Percentiles rank a stretch among this genome's conserved stretches.
phyloP scores from a whole-genome alignment of 2,888 invertebrate genomes.

The Drosophila bunnanda region DNA sequence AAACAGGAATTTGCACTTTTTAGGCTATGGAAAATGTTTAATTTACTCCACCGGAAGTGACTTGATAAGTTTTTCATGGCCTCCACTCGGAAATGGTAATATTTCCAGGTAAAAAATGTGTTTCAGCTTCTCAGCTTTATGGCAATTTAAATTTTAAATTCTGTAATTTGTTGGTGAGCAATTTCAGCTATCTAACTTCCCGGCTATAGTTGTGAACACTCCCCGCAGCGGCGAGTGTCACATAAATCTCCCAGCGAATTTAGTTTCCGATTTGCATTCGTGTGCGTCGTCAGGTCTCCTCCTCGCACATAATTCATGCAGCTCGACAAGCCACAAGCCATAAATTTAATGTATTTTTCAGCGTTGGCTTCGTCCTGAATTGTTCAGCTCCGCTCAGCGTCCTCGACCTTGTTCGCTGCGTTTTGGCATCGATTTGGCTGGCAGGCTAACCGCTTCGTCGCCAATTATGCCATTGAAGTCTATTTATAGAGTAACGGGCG shows the following conservation, averaged over 20 bases:
- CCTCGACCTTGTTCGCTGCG: conserved; percentile 71
- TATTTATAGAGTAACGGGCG: conserved; percentile 54
- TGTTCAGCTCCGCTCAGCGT: conserved; percentile 34
- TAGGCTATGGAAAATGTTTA: conserved; percentile 23
- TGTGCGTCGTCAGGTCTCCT: conserved; percentile 40
- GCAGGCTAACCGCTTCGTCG: conserved; percentile 50
- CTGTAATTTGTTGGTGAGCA: conserved; percentile 2
- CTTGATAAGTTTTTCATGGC: conserved; percentile 32
- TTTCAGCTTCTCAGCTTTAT: background rate
- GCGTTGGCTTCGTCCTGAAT: conserved; percentile 3
- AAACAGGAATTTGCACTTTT: conserved; percentile 32
- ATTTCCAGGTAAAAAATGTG: background rate
- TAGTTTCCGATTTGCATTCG: conserved; percentile 68
- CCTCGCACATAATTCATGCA: conserved; percentile 46
- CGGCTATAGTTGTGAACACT: conserved; percentile 39
- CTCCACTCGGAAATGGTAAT: conserved; percentile 13
- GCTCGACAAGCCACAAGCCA: conserved; percentile 52
- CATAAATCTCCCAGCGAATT: conserved; percentile 67
- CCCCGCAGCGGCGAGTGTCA: conserved; percentile 39
- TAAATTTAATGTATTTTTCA: conserved; percentile 59
- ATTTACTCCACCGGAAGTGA: conserved; percentile 32
- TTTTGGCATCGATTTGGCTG: conserved; percentile 69
- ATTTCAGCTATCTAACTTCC: conserved; percentile 1
- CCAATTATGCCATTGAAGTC: conserved; percentile 63
- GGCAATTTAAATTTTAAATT: conserved; percentile 22